Evolutionary conservation across 2,888 invertebrate species (phyloP), one percentile per base, ranked within the genome.

Genomic region (Auanema freiburgensis): DNA sequence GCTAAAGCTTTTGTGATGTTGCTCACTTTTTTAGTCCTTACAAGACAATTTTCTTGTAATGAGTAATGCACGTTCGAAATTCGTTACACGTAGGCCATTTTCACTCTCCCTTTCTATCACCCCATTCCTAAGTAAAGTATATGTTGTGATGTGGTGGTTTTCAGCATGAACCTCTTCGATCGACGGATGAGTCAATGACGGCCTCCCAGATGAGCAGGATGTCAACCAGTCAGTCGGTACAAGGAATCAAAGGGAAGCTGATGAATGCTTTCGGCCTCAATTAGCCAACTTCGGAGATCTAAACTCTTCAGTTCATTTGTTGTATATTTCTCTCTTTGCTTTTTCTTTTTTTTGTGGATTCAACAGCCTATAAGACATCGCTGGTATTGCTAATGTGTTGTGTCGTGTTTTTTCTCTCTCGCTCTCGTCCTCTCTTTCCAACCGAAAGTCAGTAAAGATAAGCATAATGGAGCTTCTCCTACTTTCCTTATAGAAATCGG

Each of bases 191-290:
- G 21, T 71, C 71, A 2, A 71, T 74, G 69, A 67, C 66, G 56
- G 59, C 60, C 6, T 66, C 73, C 10, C 62, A 63, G 25, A 66
- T 67, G 43, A 60, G 64, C 1, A 49, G 64, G 42, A 74, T 74
- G 71, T 69, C 71, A 14, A 68, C 71, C 14, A 71, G 71, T 40
- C 65, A 65, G 16, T 74, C 74, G 18, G 67, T 67, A 14, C 64
- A 67, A 2, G 74, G 74, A 25, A 49, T 74, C 40, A 74, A 74
- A 50, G 71, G 71, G 40, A 74, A 74, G 52, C 53, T 74, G 41
- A 65, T 74, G 67, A 65, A 63, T 57, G 74, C 74, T 24, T 58
- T 74, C 21, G 74, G 74, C 42, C 62, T 74, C 46, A 63, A 63
- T 40, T 57, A 62, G 52, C 23, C 24, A 25, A 52, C 6, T 16